Percentiles rank a stretch among this genome's conserved stretches.
Conservation (phyloP, 1,140 invertebrate genomes). For the Aphidius gifuensis region DNA sequence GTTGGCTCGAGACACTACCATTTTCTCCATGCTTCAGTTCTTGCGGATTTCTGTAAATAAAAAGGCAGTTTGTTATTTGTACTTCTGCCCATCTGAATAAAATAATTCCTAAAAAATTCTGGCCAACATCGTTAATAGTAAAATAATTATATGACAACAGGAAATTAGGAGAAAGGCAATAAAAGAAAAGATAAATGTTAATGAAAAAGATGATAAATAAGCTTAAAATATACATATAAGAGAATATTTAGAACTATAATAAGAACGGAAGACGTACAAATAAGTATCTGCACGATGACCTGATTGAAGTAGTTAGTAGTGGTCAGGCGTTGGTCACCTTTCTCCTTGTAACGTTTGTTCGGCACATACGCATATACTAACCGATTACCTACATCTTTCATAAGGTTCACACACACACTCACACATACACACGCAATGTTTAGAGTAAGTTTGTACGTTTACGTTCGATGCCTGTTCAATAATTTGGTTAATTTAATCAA, state of each 20-base stretch:
- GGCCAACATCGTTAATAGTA: too few species aligned
- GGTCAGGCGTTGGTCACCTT: constrained; percentile 40
- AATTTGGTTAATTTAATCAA: too few species aligned
- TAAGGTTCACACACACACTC: too few species aligned
- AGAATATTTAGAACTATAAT: constrained; percentile 24
- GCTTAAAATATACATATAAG: constrained; percentile 25
- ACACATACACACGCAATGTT: too few species aligned
- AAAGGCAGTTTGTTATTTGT: constrained; percentile 25
- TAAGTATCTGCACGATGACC: constrained; percentile 34
- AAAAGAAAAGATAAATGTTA: not conserved
- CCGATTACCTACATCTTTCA: not conserved
- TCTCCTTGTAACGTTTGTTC: constrained; percentile 37
- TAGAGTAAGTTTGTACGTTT: too few species aligned
- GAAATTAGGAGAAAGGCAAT: too few species aligned
- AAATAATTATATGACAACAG: too few species aligned
- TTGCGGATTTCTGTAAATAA: constrained; percentile 62
- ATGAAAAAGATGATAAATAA: constrained; percentile 21
- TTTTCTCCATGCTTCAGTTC: constrained; percentile 67
- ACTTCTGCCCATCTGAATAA: not conserved
- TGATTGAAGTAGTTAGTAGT: constrained; percentile 41
- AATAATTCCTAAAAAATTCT: not conserved
- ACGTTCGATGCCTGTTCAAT: too few species aligned
- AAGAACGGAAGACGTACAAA: constrained; percentile 25
- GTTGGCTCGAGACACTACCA: constrained; percentile 67
- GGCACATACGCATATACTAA: constrained; percentile 2